Evolutionary conservation across 2,797 vertebrate species (phyloP).

Genomic region (Ataeniobius toweri): DNA sequence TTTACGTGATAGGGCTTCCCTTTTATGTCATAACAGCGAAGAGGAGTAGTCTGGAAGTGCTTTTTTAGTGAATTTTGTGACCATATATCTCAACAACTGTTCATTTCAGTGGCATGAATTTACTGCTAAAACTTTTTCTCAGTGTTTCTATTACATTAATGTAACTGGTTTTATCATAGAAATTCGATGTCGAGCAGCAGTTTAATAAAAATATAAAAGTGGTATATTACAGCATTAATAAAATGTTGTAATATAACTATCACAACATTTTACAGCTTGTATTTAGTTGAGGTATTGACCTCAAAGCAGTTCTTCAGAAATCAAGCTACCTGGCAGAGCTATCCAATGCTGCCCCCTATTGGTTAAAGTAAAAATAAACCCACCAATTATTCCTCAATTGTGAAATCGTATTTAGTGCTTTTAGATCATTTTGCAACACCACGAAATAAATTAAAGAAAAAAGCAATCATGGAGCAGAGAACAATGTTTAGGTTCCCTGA

Average conservation of each 20-base stretch:
- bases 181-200: too few relatives aligned
- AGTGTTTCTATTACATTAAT: too few relatives aligned
- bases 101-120: too few relatives aligned
- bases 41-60: too few relatives aligned
- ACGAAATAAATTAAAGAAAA: slow-evolving; percentile 39
- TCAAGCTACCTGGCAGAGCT: not conserved
- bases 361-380: slow-evolving; percentile 13
- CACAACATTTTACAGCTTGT: not conserved
- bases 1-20: too few relatives aligned
- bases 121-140: too few relatives aligned
- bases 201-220: too few relatives aligned
- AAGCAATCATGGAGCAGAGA: slow-evolving; percentile 11
- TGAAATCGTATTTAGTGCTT: slow-evolving; percentile 3
- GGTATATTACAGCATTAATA: too few relatives aligned
- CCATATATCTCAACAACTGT: too few relatives aligned
- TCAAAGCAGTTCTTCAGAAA: not conserved
- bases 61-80: too few relatives aligned
- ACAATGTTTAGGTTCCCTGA: slow-evolving; percentile 14
- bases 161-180: too few relatives aligned
- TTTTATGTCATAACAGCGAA: too few relatives aligned
- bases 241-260: not conserved
- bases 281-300: not conserved
- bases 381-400: not conserved
- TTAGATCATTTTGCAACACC: slow-evolving; percentile 17
- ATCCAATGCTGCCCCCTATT: slow-evolving; percentile 68